Base-by-base conservation (phyloP, 2,888 invertebrate genomes). In the Sialis lutaria region DNA sequence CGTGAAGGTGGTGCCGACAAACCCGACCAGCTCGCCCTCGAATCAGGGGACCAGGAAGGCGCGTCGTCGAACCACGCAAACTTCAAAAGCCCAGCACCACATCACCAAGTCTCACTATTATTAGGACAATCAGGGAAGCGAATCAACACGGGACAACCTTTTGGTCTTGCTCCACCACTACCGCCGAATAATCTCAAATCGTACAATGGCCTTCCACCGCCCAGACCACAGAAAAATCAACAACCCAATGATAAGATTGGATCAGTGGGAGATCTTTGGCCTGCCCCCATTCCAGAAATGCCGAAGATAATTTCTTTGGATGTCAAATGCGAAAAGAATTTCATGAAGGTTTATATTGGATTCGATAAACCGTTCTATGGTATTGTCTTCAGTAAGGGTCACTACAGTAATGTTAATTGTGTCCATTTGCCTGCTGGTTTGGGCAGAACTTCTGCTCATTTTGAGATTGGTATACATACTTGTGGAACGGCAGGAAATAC, bases 361-460 rank as follows among this genome's bases (percentile, higher is more conserved):
- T 92, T 92, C 59, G 91, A 92, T 58, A 88, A 90, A 58, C 91
- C 92, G 0, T 92, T 92, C 71, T 89, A 86, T 57, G 92, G 92
- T n/a, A 90, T 92, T 44, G 87, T 92, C 37, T 92, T 92, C 70
- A 90, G 89, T 51, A 92, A 92, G 64, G 91, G 92, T 1, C 89
- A 91, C 63, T 92, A 91, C 65, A 89, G 88, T 55, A 90, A 92
- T 60, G 82, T 85, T 46, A 88, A 89, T 61, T 92, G 92, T 59
- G 88, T 92, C 1, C 90, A 92, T 63, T 65, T 92, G 50, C 90
- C 90, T 6, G 88, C 91, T 2, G 89, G 90, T 4, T 67, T 89
- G 49, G 92, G 91, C 0, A 75, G 88, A 52, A 79, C 83, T 1
- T 82, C 86, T 10, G 86, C 90, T 13, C 88, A 87, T 51, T 92